phyloP scores from a whole-genome alignment of 1,140 invertebrate species.

The Dysdera silvatica region DNA sequence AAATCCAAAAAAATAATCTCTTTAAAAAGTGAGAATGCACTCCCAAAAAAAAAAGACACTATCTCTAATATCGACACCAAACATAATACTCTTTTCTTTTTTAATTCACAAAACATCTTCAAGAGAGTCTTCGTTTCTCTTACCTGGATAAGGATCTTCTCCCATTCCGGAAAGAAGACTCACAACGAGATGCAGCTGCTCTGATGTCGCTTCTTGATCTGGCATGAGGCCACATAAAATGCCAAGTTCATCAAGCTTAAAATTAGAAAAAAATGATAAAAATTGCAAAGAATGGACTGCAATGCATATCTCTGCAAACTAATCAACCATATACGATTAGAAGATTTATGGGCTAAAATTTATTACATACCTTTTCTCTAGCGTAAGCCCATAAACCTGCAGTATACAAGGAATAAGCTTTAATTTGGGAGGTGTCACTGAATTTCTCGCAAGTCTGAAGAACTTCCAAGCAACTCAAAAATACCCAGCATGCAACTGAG shows the following conservation, averaged over 20 bases:
- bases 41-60: too few relatives aligned
- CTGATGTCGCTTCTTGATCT: slow-evolving; percentile 61
- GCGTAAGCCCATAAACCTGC: slow-evolving; percentile 86
- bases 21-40: too few relatives aligned
- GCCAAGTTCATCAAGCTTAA: slow-evolving; percentile 71
- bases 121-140: neutral
- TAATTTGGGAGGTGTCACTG: slow-evolving; percentile 40
- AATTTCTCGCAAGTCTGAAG: slow-evolving; percentile 55
- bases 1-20: too few relatives aligned
- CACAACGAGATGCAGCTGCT: slow-evolving; percentile 81
- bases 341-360: neutral
- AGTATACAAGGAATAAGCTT: slow-evolving; percentile 76
- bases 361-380: slow-evolving; percentile 67
- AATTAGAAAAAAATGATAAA: neutral
- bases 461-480: slow-evolving; percentile 82
- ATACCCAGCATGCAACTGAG: slow-evolving; percentile 84
- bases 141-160: slow-evolving; percentile 37
- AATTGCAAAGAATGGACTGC: neutral
- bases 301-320: too few relatives aligned
- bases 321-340: too few relatives aligned
- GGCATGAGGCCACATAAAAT: slow-evolving; percentile 86
- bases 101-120: neutral
- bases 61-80: too few relatives aligned
- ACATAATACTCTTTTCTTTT: neutral
- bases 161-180: slow-evolving; percentile 80